Conservation (phyloP, 2,888 invertebrate species). For the Biston betularia region DNA sequence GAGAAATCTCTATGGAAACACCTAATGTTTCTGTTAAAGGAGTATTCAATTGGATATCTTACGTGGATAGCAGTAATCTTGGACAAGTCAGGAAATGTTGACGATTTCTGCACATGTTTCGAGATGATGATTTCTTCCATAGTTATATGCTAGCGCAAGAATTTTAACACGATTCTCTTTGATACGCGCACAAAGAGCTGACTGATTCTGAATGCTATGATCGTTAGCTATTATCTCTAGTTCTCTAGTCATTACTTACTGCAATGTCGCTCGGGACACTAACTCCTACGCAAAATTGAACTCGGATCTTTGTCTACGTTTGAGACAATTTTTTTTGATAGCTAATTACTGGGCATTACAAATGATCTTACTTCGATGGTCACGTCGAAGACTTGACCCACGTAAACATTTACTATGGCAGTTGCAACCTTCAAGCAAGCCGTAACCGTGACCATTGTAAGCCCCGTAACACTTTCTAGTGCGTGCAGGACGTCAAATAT, state of each 20-base stretch:
- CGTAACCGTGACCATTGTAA: no score
- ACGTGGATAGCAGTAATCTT: neutral
- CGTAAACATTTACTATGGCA: no score
- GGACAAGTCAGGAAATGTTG: slow-evolving; percentile 5
- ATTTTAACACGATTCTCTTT: neutral
- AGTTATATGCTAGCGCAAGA: neutral
- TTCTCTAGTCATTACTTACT: slow-evolving; percentile 19
- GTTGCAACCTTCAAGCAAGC: no score
- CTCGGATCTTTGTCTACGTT: neutral
- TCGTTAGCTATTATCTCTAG: slow-evolving; percentile 4
- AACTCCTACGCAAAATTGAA: slow-evolving; percentile 19
- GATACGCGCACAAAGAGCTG: slow-evolving; percentile 3
- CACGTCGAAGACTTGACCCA: neutral
- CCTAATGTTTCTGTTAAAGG: no score
- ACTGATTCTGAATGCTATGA: neutral
- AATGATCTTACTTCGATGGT: neutral
- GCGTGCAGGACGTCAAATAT: no score
- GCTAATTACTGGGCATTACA: neutral
- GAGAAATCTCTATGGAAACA: no score
- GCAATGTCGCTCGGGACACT: slow-evolving; percentile 12
- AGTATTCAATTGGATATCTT: neutral
- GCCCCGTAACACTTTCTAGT: no score
- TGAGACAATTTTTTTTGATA: neutral
- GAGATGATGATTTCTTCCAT: neutral
- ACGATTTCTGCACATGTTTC: neutral